Base-by-base conservation (phyloP, 92 coral and sea anemone genomes). In the Galaxea fascicularis region DNA sequence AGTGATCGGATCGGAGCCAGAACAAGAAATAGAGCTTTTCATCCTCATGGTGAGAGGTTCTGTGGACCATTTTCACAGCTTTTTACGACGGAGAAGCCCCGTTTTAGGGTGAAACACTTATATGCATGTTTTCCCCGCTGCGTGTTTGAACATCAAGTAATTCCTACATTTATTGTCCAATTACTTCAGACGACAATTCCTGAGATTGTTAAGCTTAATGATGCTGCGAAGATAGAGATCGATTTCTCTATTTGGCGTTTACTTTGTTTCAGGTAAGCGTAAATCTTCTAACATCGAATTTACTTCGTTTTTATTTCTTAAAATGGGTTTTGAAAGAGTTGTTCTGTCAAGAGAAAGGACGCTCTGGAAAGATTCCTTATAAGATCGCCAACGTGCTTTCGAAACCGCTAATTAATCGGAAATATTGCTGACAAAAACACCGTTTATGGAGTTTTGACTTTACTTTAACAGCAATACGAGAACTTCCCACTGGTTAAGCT, bases 191-290 rank as follows among this genome's bases (percentile, higher is more conserved):
- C 29, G 20, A 10, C 18, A 41, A 8, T 18, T 71, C 76, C 54
- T 71, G 22, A 25, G 22, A 31, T 31, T 31, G 49, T 31, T 67
- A 30, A 31, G 31, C 16, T 67, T 10, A n/a, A 71, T 45, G 31
- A 71, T 58, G 20, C 10, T 29, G 49, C n/a, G 76, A 8, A 35
- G 29, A 44, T 44, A 1, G 31, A 24, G 52, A 16, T 17, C 21
- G 25, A 5, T 41, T n/a, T 77, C 24, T 44, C n/a, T n/a, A n/a
- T n/a, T n/a, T n/a, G n/a, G n/a, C n/a, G 49, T 28, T 47, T 15
- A 11, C 60, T 77, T 44, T 51, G 28, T 56, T n/a, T 6, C 81
- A 76, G 81, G 81, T 76, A 76, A 76, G 11, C 47, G 17, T 58
- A n/a, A n/a, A n/a, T n/a, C n/a, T n/a, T 14, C 41, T 45, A 2